Evolutionary conservation across 1,140 invertebrate genomes (phyloP).

Genomic region (Drosophila lacteicornis): DNA sequence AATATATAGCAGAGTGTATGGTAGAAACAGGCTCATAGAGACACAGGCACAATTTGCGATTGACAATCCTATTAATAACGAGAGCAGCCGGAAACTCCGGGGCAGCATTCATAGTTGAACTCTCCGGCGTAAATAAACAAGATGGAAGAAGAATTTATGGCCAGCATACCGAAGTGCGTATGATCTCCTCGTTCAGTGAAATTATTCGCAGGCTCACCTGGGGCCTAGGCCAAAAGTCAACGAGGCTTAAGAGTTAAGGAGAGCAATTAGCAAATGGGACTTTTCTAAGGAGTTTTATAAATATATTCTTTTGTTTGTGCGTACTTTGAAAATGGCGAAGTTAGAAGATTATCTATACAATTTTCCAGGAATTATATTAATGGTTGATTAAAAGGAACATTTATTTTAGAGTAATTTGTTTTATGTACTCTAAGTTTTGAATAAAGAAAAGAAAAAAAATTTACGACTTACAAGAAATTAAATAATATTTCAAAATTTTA

Average conservation of each 20-base stretch:
- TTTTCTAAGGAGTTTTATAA: conserved; percentile 1
- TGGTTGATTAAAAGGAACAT: neutral
- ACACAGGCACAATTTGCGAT: conserved; percentile 74
- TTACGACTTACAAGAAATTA: neutral
- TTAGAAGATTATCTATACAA: neutral
- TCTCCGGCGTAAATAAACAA: conserved; percentile 60
- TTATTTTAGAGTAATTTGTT: no score
- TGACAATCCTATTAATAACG: conserved; percentile 82
- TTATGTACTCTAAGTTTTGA: neutral
- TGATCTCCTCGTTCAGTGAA: conserved; percentile 42
- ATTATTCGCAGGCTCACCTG: conserved; percentile 14
- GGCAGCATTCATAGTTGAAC: conserved; percentile 39
- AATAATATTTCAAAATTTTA: neutral
- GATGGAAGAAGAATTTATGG: conserved; percentile 28
- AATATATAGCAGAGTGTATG: conserved; percentile 9
- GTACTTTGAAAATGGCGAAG: no score
- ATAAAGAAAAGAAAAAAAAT: neutral
- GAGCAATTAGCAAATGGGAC: conserved; percentile 30
- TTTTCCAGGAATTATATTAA: neutral
- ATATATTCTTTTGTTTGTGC: neutral
- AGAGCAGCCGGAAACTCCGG: conserved; percentile 42
- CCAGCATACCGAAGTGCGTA: conserved; percentile 34
- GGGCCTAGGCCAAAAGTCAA: conserved; percentile 18
- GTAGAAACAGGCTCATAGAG: conserved; percentile 26
- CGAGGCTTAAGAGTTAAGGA: conserved; percentile 5